Base-by-base conservation (phyloP, 2,888 invertebrate genomes). In the Megaustenia siamemsis region DNA sequence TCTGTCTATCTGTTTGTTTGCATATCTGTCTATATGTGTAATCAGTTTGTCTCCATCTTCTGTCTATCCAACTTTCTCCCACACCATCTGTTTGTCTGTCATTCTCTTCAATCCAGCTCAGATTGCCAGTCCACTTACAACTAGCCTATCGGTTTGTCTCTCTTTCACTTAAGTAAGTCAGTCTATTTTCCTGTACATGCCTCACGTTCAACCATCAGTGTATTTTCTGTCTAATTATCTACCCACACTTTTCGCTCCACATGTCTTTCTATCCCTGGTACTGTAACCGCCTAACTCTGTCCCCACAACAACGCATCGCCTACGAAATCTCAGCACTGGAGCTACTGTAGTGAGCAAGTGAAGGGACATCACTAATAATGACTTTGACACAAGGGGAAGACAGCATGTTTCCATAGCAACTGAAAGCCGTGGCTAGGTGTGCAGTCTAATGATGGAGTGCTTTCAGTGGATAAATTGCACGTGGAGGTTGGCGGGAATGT, bases 371-470 rank as follows among this genome's bases (percentile, higher is more conserved):
- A 69, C 69, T 69, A 69, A 45, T 69, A 49, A 68, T 80, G 80
- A 80, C 80, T 69, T 32, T 45, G 80, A 35, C 69, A 49, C 69
- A 69, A 60, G 63, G 63, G 77, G 53, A 40, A 45, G 73, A 75
- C 73, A 80, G 60, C 60, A n/a, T 75, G 82, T 82, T 63, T 60
- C 82, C 75, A 82, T 82, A n/a, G 45, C 75, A 63, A 82, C 82
- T 60, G 45, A 82, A 73, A 73, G 82, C 82, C 75, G 6, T 75
- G 63, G 40, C 75, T 63, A 63, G 82, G 82, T 73, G 63, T 75
- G 28, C 75, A n/a, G 75, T 49, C 63, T 82, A 75, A 75, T 82
- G 82, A 75, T 75, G 24, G 75, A 73, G 60, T 60, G 75, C 75
- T 71, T 69, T n/a, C n/a, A 53, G 24, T 18, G 63, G 38, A 82